Conservation (phyloP, 2,888 invertebrate species). For the Stictocephala bisonia region DNA sequence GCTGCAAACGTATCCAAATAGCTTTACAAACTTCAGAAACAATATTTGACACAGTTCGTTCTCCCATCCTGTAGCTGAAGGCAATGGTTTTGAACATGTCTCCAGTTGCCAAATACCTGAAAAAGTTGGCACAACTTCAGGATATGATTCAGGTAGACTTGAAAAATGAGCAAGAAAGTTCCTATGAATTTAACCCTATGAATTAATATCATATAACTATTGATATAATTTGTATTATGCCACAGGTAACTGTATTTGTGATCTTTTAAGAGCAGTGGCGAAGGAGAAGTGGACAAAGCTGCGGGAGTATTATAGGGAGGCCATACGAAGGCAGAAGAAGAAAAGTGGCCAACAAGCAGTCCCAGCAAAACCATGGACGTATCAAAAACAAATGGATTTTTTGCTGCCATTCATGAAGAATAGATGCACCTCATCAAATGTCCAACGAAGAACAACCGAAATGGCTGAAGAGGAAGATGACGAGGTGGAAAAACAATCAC, state of each 20-base stretch:
- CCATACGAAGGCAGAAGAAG: constrained; percentile 52
- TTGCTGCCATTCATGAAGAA: constrained; percentile 45
- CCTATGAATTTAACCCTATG: too few species aligned
- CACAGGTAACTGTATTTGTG: too few species aligned
- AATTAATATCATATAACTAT: too few species aligned
- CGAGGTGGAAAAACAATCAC: not conserved
- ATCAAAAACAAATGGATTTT: constrained; percentile 49
- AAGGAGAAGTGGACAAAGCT: constrained; percentile 54
- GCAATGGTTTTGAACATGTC: constrained; percentile 52
- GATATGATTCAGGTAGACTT: too few species aligned
- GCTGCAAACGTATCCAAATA: constrained; percentile 52
- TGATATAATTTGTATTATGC: too few species aligned
- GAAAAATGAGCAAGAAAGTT: too few species aligned
- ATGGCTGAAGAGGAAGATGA: not conserved
- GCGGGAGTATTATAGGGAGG: constrained; percentile 53
- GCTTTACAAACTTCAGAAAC: constrained; percentile 52
- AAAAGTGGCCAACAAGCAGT: constrained; percentile 47
- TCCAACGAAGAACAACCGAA: not conserved
- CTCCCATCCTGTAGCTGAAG: constrained; percentile 53
- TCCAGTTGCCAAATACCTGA: constrained; percentile 54
- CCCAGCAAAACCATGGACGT: constrained; percentile 42
- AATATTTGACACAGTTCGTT: constrained; percentile 56
- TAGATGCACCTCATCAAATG: not conserved
- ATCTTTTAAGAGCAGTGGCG: constrained; percentile 52
- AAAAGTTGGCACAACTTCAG: too few species aligned